A percentile compares a stretch with the other conserved stretches of the same genome.
These are phyloP conservation scores for Pollenia griseotomentosa DNA, from an alignment of 2,888 invertebrate species.

Conservation along the genomic window DNA sequence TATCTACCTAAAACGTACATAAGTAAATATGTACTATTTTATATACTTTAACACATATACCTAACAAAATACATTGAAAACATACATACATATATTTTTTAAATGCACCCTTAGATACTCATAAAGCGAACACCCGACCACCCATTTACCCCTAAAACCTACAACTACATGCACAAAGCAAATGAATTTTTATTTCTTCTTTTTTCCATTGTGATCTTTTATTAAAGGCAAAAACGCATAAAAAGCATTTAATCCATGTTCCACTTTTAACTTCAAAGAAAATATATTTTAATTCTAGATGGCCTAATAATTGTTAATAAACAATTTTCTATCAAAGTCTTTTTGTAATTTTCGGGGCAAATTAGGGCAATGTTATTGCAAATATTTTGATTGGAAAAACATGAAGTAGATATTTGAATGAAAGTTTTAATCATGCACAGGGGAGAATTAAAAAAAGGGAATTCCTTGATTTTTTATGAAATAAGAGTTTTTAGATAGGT, in stretches of 20 bases:
- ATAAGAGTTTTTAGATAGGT: no score
- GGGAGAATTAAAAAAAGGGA: no score
- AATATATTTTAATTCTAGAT: constrained; percentile 16
- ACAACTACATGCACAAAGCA: constrained; percentile 53
- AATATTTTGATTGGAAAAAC: not conserved
- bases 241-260: constrained; percentile 59
- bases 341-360: not conserved
- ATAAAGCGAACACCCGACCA: constrained; percentile 12
- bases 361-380: not conserved
- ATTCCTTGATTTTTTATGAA: no score
- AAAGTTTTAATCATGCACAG: no score
- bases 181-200: constrained; percentile 38
- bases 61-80: constrained; percentile 14
- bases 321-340: not conserved
- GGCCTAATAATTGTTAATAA: constrained; percentile 43
- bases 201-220: constrained; percentile 27
- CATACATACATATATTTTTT: constrained; percentile 56
- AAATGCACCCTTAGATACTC: constrained; percentile 58
- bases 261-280: constrained; percentile 40
- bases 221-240: not conserved
- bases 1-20: constrained; percentile 16
- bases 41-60: constrained; percentile 32
- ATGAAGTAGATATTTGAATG: no score
- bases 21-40: constrained; percentile 21
- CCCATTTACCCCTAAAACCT: constrained; percentile 2